Conservation (phyloP, 1,140 invertebrate genomes). For the Plodia interpunctella region DNA sequence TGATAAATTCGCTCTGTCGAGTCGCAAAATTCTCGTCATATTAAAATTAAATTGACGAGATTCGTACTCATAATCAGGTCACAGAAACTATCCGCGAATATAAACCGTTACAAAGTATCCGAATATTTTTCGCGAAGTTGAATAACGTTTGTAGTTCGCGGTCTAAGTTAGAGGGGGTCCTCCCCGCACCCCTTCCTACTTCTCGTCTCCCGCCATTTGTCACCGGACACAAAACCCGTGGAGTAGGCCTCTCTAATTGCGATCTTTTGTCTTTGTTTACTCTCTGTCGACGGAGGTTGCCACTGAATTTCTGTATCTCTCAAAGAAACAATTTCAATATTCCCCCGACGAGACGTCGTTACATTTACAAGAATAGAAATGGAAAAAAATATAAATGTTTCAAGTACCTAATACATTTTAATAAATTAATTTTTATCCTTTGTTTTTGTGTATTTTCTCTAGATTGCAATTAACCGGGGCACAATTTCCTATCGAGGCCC, state of each 20-base stretch:
- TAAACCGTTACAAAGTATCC: not conserved
- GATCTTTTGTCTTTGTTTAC: slow-evolving; percentile 6
- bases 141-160: not conserved
- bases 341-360: not conserved
- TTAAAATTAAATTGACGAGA: not conserved
- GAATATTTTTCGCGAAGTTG: not conserved
- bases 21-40: too few relatives aligned
- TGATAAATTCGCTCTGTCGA: too few relatives aligned
- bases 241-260: slow-evolving; percentile 2
- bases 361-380: not conserved
- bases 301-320: slow-evolving; percentile 1
- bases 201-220: not conserved
- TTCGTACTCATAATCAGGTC: not conserved
- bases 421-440: too few relatives aligned
- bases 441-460: too few relatives aligned
- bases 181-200: too few relatives aligned
- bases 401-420: too few relatives aligned
- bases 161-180: too few relatives aligned
- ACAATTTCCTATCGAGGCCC: too few relatives aligned
- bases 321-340: not conserved
- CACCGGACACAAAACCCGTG: not conserved
- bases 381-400: not conserved
- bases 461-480: too few relatives aligned
- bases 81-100: not conserved
- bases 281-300: not conserved